phyloP scores from a whole-genome alignment of 2,888 invertebrate genomes.

The Chymomyza procnemis region DNA sequence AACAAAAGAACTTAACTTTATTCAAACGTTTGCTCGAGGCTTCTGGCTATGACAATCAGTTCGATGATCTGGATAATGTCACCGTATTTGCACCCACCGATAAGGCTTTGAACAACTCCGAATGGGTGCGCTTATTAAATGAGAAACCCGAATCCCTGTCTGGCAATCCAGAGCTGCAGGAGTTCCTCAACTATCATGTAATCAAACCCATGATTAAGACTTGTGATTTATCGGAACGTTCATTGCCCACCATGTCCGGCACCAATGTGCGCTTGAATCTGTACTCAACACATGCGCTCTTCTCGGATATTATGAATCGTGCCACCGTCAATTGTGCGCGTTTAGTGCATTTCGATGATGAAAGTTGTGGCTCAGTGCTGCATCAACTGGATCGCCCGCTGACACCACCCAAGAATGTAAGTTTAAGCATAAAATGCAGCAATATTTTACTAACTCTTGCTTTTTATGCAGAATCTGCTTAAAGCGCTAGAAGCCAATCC shows the following conservation, averaged over 20 bases:
- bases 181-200: conserved; percentile 83
- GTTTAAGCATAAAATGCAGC: conserved; percentile 1
- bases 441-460: background rate
- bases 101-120: conserved; percentile 81
- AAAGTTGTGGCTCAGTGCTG: conserved; percentile 84
- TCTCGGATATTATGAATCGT: conserved; percentile 81
- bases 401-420: conserved; percentile 74
- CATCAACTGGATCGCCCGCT: conserved; percentile 83
- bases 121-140: conserved; percentile 73
- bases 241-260: conserved; percentile 79
- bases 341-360: conserved; percentile 81
- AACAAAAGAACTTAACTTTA: conserved; percentile 82
- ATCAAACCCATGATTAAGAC: conserved; percentile 81
- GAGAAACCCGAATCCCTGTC: conserved; percentile 76
- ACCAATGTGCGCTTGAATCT: conserved; percentile 81
- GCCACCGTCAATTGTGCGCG: conserved; percentile 85
- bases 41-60: conserved; percentile 80
- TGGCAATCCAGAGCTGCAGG: conserved; percentile 79
- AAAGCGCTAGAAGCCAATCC: conserved; percentile 74
- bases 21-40: conserved; percentile 81
- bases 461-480: conserved; percentile 65
- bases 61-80: conserved; percentile 81
- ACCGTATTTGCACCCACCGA: conserved; percentile 84
- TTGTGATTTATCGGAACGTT: conserved; percentile 81
- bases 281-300: conserved; percentile 81